A percentile compares a stretch with the other conserved stretches of the same genome.
Evolutionary conservation across 92 coral and sea anemone species (phyloP).

Genomic region (Porites divaricata): DNA sequence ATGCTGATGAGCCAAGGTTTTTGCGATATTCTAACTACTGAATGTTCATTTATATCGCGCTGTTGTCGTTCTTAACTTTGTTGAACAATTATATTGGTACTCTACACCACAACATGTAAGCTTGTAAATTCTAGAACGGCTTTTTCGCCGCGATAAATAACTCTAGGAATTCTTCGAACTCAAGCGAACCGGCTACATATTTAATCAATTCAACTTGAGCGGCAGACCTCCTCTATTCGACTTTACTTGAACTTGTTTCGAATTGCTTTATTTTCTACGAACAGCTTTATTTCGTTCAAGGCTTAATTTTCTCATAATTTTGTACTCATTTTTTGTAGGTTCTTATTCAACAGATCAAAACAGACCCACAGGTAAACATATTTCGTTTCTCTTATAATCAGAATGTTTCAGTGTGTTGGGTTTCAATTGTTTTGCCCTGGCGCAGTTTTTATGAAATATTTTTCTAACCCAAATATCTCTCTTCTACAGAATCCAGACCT

Average conservation of each 20-base stretch:
- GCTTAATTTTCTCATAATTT: conserved; percentile 27
- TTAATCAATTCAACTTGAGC: conserved; percentile 58
- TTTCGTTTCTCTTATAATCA: conserved; percentile 54
- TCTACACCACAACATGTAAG: not conserved
- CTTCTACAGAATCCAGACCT: conserved; percentile 91
- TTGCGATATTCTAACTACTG: conserved; percentile 55
- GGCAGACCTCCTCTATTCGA: conserved; percentile 12
- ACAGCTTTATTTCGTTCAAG: conserved; percentile 20
- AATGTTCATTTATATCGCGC: conserved; percentile 37
- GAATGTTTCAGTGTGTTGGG: conserved; percentile 66
- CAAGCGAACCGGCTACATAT: conserved; percentile 63
- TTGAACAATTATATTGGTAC: not conserved
- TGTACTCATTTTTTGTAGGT: conserved; percentile 62
- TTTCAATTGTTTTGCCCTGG: conserved; percentile 85
- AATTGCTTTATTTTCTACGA: conserved; percentile 28
- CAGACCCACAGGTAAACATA: conserved; percentile 93
- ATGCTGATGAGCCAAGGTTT: conserved; percentile 66
- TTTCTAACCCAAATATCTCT: conserved; percentile 48
- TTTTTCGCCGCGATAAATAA: conserved; percentile 9
- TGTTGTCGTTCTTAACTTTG: conserved; percentile 7
- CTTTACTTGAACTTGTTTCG: conserved; percentile 33
- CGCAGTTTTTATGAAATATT: conserved; percentile 65
- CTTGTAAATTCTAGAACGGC: conserved; percentile 27
- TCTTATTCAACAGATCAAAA: conserved; percentile 85
- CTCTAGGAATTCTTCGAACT: conserved; percentile 46